These are phyloP conservation scores for Ailuropoda melanoleuca DNA, from an alignment of 2,113 vertebrate species.

Conservation along the genomic window DNA sequence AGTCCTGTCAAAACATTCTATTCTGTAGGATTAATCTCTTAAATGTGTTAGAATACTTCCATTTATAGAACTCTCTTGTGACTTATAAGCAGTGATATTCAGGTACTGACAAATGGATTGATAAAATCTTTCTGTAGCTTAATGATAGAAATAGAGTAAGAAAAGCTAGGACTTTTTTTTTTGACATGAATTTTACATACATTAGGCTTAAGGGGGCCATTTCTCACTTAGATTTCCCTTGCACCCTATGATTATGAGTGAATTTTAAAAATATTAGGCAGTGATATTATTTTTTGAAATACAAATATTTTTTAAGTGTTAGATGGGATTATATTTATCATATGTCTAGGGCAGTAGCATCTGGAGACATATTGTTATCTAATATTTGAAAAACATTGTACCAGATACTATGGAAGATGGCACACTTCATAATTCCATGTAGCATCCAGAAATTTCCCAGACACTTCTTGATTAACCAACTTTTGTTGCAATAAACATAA, in stretches of 20 bases:
- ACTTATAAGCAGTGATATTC: slow-evolving; percentile 54
- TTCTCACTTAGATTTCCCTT: neutral
- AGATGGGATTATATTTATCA: neutral
- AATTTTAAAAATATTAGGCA: neutral
- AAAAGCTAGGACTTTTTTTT: neutral
- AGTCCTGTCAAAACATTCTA: slow-evolving; percentile 63
- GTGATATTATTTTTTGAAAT: neutral
- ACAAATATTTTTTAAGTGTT: neutral
- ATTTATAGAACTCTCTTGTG: slow-evolving; percentile 58
- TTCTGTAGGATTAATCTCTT: slow-evolving; percentile 71
- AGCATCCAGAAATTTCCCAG: neutral
- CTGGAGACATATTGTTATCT: neutral
- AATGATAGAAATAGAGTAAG: slow-evolving; percentile 20
- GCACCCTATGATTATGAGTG: neutral
- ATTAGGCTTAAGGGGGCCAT: neutral
- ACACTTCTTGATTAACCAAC: neutral
- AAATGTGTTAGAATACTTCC: slow-evolving; percentile 70
- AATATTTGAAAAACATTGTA: neutral
- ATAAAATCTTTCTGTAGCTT: slow-evolving; percentile 36
- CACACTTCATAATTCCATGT: neutral
- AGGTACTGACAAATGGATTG: slow-evolving; percentile 50
- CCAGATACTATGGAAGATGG: neutral
- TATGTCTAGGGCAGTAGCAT: neutral
- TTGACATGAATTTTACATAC: neutral
- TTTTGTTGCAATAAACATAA: neutral